phyloP scores from a whole-genome alignment of 2,888 invertebrate species.

The Bhutanitis thaidina region DNA sequence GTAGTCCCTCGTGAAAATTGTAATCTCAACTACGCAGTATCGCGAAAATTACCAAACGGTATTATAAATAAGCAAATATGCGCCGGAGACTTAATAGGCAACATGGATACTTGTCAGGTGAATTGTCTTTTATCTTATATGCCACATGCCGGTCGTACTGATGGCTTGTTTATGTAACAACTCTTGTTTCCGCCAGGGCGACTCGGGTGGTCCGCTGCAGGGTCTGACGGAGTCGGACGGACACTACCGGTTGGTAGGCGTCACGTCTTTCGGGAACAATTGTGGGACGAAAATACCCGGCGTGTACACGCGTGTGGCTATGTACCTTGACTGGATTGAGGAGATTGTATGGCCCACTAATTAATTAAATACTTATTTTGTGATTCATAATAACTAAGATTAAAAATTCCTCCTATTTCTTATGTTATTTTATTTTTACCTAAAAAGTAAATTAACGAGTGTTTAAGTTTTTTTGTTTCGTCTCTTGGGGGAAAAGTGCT shows the following conservation, averaged over 20 bases:
- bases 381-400: too few species aligned
- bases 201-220: conserved; percentile 71
- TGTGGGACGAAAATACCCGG: conserved; percentile 65
- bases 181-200: conserved; percentile 46
- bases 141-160: too few species aligned
- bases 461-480: too few species aligned
- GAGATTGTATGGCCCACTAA: conserved; percentile 49
- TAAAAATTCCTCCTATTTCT: too few species aligned
- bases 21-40: not conserved
- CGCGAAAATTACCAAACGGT: conserved; percentile 4
- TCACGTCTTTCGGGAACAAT: conserved; percentile 71
- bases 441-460: too few species aligned
- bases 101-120: conserved; percentile 14
- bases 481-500: too few species aligned
- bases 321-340: conserved; percentile 70
- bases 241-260: conserved; percentile 55
- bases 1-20: conserved; percentile 8
- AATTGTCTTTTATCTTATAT: not conserved
- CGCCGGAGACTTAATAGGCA: not conserved
- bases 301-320: conserved; percentile 60
- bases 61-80: conserved; percentile 11
- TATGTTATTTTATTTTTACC: too few species aligned
- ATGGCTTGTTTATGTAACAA: too few species aligned
- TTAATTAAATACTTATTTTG: too few species aligned
- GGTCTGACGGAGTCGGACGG: conserved; percentile 34